phyloP scores from a whole-genome alignment of 2,113 vertebrate genomes.

The Ptilonorhynchus violaceus region DNA sequence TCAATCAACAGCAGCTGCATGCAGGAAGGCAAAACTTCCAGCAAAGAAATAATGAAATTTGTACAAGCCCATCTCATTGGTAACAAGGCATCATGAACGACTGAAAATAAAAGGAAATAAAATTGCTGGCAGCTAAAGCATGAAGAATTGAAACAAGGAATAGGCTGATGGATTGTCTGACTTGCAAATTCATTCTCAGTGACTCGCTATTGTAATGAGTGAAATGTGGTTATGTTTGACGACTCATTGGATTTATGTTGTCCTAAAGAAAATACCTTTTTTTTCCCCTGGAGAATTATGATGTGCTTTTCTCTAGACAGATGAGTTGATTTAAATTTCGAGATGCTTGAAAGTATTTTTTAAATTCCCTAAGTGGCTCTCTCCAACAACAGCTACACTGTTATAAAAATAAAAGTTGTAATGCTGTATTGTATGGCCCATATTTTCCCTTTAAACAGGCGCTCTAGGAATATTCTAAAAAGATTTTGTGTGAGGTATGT shows the following conservation, averaged over 20 bases:
- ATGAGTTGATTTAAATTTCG: constrained; percentile 1
- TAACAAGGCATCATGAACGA: background rate
- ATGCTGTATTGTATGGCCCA: background rate
- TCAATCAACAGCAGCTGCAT: background rate
- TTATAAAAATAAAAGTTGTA: background rate
- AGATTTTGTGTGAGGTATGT: background rate
- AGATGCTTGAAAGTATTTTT: background rate
- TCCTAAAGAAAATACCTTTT: background rate
- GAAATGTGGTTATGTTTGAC: constrained; percentile 2
- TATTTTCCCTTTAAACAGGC: background rate
- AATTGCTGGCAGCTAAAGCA: background rate
- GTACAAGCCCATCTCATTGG: background rate
- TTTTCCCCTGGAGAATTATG: background rate
- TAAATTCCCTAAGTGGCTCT: background rate
- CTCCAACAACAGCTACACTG: background rate
- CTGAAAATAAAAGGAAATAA: background rate
- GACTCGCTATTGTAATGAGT: background rate
- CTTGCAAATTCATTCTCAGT: background rate
- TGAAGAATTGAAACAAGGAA: background rate
- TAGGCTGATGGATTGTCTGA: background rate
- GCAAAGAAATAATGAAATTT: background rate
- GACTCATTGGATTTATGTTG: background rate
- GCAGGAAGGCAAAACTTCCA: background rate
- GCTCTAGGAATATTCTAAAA: background rate
- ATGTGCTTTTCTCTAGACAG: background rate